Evolutionary conservation across 2,888 invertebrate species (phyloP).

Genomic region (Sminthurides aquaticus): DNA sequence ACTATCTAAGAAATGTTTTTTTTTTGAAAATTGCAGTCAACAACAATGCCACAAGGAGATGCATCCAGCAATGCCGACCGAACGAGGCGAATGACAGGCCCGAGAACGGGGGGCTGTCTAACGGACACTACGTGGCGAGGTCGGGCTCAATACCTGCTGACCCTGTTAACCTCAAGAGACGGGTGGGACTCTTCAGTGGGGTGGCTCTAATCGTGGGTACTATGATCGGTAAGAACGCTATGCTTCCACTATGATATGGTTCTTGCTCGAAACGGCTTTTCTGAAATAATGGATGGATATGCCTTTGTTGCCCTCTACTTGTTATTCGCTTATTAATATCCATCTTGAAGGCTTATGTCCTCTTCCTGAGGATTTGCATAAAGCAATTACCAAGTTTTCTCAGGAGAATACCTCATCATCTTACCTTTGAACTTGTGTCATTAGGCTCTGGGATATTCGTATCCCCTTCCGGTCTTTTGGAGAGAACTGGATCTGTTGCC

Average conservation of each 20-base stretch:
- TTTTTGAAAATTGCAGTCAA: slow-evolving; percentile 26
- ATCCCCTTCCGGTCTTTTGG: slow-evolving; percentile 89
- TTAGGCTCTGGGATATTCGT: slow-evolving; percentile 96
- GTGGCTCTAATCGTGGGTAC: slow-evolving; percentile 50
- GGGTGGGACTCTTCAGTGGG: slow-evolving; percentile 51
- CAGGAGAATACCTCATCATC: too few relatives aligned
- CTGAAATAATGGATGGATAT: neutral
- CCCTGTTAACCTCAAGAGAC: slow-evolving; percentile 98
- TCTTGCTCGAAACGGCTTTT: neutral
- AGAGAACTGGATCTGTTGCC: slow-evolving; percentile 86
- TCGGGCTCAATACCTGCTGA: slow-evolving; percentile 88
- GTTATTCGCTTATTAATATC: too few relatives aligned
- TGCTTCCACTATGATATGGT: neutral
- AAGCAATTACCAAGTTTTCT: too few relatives aligned
- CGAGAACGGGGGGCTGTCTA: slow-evolving; percentile 43
- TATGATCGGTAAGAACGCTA: slow-evolving; percentile 48
- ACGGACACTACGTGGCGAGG: slow-evolving; percentile 69
- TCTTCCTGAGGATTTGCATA: too few relatives aligned
- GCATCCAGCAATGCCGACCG: slow-evolving; percentile 32
- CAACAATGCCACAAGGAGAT: slow-evolving; percentile 39
- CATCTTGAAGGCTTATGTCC: too few relatives aligned
- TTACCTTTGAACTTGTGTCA: too few relatives aligned
- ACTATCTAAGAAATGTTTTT: too few relatives aligned
- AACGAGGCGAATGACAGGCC: slow-evolving; percentile 27
- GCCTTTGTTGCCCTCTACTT: neutral